Percentiles rank a stretch among this genome's conserved stretches.
Conservation (phyloP, 2,113 vertebrate species). For the human (Homo sapiens) region DNA sequence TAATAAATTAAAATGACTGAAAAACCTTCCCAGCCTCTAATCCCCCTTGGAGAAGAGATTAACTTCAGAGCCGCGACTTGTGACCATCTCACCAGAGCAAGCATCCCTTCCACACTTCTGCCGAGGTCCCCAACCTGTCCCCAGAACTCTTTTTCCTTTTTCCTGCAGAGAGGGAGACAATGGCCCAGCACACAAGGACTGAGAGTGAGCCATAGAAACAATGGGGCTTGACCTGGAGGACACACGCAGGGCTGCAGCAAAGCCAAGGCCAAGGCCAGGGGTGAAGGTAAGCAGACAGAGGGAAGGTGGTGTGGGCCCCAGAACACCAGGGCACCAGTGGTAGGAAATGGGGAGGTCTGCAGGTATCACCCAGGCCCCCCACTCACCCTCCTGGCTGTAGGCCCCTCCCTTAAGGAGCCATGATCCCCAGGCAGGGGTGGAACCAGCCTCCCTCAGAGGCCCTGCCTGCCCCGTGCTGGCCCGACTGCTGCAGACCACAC, state of each 20-base stretch:
- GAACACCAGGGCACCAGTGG: rapidly evolving
- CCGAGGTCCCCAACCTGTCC: neutral
- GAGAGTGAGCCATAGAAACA: neutral
- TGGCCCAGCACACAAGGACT: neutral
- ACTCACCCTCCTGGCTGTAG: too few species aligned
- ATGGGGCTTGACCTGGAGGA: neutral
- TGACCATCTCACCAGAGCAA: neutral
- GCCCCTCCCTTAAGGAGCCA: neutral
- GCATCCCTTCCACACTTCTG: neutral
- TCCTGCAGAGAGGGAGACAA: neutral
- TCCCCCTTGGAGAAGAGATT: conserved; percentile 48
- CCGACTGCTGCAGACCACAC: neutral
- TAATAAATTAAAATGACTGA: conserved; percentile 48
- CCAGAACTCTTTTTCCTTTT: neutral
- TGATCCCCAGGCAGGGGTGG: neutral
- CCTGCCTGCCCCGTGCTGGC: neutral
- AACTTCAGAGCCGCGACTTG: conserved; percentile 45
- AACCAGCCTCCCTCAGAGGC: neutral
- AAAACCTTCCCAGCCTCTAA: conserved; percentile 7
- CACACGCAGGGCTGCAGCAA: neutral
- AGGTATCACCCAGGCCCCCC: too few species aligned
- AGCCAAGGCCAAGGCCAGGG: neutral
- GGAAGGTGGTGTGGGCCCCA: neutral
- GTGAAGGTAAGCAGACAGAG: neutral
- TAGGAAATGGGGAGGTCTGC: neutral